A percentile compares a stretch with the other conserved stretches of the same genome.
phyloP scores from a whole-genome alignment of 2,113 vertebrate genomes.

The Eolophus roseicapilla region DNA sequence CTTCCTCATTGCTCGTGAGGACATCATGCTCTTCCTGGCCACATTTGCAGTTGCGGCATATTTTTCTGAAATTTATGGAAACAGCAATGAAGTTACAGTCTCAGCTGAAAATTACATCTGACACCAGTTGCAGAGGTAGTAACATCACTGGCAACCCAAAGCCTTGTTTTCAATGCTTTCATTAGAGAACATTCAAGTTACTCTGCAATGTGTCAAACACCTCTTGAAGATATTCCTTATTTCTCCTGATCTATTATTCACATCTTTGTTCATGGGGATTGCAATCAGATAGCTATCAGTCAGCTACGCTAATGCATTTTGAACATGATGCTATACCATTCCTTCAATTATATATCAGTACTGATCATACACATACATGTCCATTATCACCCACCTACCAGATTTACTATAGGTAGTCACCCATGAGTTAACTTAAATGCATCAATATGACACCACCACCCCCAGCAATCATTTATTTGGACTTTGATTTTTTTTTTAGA shows the following conservation, averaged over 20 bases:
- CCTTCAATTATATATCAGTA: not conserved
- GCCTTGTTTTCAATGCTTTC: not conserved
- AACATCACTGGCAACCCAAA: not conserved
- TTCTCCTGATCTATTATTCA: not conserved
- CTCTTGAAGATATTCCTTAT: not conserved
- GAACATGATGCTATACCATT: not conserved
- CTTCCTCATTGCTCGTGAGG: constrained; percentile 85
- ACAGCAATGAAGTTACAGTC: not conserved
- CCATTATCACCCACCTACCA: not conserved
- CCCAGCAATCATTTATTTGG: not conserved
- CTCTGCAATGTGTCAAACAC: not conserved
- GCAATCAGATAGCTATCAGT: not conserved
- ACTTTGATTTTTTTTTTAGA: not conserved
- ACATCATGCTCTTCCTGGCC: constrained; percentile 93
- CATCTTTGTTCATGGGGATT: not conserved
- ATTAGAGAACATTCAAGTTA: not conserved
- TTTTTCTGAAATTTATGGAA: constrained; percentile 81
- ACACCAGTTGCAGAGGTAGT: not conserved
- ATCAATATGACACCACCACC: not conserved
- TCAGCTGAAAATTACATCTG: not conserved
- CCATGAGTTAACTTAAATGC: not conserved
- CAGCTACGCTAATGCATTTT: not conserved
- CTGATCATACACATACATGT: not conserved
- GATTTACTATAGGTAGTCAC: not conserved
- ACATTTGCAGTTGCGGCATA: constrained; percentile 97